These are phyloP conservation scores for Crenichthys baileyi DNA, from an alignment of 2,797 vertebrate species.

Conservation along the genomic window DNA sequence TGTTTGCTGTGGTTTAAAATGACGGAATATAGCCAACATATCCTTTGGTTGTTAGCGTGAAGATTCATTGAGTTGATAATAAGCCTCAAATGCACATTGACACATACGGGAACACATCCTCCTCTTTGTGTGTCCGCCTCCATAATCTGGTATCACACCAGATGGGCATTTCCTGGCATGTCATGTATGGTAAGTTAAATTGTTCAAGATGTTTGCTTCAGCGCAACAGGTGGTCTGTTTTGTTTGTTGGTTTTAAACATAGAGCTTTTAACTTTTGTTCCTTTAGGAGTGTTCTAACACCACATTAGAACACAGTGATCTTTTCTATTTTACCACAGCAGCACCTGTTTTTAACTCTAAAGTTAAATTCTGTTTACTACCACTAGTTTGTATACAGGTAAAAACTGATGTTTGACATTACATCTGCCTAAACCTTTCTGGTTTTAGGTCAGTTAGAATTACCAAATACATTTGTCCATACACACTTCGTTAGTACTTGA, in stretches of 20 bases:
- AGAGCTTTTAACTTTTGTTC: neutral
- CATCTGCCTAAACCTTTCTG: no score
- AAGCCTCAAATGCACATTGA: slow-evolving; percentile 33
- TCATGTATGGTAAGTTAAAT: slow-evolving; percentile 9
- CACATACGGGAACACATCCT: slow-evolving; percentile 46
- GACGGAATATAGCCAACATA: slow-evolving; percentile 32
- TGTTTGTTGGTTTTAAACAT: neutral
- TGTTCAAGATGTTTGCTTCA: neutral
- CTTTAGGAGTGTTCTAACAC: neutral
- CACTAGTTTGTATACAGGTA: neutral
- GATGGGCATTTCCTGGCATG: slow-evolving; percentile 23
- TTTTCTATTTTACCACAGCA: neutral
- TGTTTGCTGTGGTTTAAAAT: neutral
- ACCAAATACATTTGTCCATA: no score
- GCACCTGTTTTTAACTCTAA: neutral
- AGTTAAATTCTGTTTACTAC: neutral
- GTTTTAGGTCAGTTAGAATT: no score
- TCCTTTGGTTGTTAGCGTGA: slow-evolving; percentile 37
- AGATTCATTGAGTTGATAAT: slow-evolving; percentile 54
- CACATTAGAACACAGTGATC: neutral
- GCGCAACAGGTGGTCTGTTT: neutral
- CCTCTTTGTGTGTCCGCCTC: neutral
- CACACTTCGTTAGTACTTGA: no score
- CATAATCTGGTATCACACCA: slow-evolving; percentile 16
- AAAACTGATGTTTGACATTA: no score